Evolutionary conservation across 2,888 invertebrate species (phyloP).

Genomic region (Eupelmus urozonus): DNA sequence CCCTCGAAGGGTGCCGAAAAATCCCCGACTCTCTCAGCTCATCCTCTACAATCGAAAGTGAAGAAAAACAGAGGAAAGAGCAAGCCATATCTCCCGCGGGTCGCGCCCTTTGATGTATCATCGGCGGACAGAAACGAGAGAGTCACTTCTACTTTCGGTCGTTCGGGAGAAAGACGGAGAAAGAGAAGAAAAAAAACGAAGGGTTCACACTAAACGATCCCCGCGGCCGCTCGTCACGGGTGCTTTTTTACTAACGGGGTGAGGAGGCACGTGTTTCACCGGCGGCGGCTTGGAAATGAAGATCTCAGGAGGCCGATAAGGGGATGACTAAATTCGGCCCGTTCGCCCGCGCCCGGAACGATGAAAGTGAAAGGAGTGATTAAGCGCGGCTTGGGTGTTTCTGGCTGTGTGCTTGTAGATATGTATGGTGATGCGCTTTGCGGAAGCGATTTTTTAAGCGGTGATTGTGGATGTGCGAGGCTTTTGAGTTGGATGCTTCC

Average conservation of each 20-base stretch:
- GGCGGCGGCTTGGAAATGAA: too few species aligned
- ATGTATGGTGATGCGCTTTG: too few species aligned
- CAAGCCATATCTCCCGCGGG: background rate
- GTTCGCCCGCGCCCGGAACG: background rate
- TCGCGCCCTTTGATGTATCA: conserved; percentile 30
- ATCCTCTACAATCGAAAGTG: conserved; percentile 34
- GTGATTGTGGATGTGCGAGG: too few species aligned
- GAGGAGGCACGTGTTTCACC: too few species aligned
- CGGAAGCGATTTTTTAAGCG: too few species aligned
- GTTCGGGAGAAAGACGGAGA: background rate
- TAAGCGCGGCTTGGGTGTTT: background rate
- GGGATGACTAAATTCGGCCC: background rate
- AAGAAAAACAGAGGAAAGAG: conserved; percentile 16
- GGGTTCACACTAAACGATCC: too few species aligned
- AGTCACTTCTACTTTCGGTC: conserved; percentile 32
- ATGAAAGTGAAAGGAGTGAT: background rate
- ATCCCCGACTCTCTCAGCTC: too few species aligned
- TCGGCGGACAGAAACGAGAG: conserved; percentile 18
- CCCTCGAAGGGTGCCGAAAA: background rate
- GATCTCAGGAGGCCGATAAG: conserved; percentile 5
- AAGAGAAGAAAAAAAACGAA: conserved; percentile 2
- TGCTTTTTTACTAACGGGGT: background rate
- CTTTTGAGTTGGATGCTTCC: too few species aligned
- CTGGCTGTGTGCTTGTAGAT: background rate
- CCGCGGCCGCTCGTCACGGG: too few species aligned